Evolutionary conservation across 2,797 vertebrate species (phyloP).

Genomic region (Sebastes cheni): DNA sequence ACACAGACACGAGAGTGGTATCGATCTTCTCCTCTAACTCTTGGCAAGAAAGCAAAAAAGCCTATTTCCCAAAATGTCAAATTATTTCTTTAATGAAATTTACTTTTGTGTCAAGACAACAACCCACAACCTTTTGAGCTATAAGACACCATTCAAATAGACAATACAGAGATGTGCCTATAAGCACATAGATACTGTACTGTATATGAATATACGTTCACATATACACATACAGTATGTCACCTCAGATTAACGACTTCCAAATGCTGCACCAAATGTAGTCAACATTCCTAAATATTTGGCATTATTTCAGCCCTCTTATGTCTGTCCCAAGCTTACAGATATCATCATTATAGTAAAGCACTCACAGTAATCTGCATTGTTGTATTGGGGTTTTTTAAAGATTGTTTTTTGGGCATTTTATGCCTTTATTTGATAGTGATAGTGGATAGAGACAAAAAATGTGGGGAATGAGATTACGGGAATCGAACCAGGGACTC

Average conservation of each 20-base stretch:
- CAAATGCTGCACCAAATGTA: not conserved
- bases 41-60: not conserved
- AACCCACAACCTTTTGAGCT: not conserved
- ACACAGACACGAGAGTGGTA: not conserved
- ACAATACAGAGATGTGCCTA: not conserved
- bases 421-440: not conserved
- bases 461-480: rapidly evolving
- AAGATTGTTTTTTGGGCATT: not conserved
- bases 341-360: not conserved
- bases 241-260: not conserved
- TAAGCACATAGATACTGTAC: not conserved
- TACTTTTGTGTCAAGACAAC: not conserved
- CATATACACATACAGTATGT: not conserved
- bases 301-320: not conserved
- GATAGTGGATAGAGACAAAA: rapidly evolving
- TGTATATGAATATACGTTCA: not conserved
- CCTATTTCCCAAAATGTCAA: not conserved
- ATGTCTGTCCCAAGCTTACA: not conserved
- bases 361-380: not conserved
- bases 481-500: not conserved
- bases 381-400: not conserved
- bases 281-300: not conserved
- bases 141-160: not conserved
- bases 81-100: not conserved
- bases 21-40: not conserved